A percentile compares a stretch with the other conserved stretches of the same genome.
Conservation (phyloP, 2,888 invertebrate species). For the Rhagium mordax region DNA sequence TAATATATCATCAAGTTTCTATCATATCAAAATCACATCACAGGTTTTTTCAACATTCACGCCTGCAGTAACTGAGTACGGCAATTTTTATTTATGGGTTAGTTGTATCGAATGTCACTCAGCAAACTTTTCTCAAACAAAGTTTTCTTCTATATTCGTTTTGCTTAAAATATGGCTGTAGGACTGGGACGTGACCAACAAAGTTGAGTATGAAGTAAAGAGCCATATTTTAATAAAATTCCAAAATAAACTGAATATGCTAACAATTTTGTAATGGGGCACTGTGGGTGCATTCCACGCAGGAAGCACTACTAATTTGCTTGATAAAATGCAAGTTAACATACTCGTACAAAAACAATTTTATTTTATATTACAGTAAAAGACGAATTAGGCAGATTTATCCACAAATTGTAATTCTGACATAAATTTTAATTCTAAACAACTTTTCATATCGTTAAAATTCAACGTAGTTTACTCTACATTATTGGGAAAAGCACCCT, state of each 20-base stretch:
- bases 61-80: neutral
- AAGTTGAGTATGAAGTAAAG: neutral
- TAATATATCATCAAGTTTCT: neutral
- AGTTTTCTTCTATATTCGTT: neutral
- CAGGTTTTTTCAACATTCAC: neutral
- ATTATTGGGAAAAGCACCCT: too few relatives aligned
- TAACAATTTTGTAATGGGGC: too few relatives aligned
- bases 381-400: too few relatives aligned
- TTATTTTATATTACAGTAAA: too few relatives aligned
- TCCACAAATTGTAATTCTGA: too few relatives aligned
- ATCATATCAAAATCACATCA: neutral
- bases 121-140: constrained; percentile 15
- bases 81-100: neutral
- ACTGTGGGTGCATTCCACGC: too few relatives aligned
- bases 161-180: neutral
- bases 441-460: too few relatives aligned
- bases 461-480: too few relatives aligned
- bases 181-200: neutral
- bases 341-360: too few relatives aligned
- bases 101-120: constrained; percentile 8
- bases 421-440: too few relatives aligned
- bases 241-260: neutral
- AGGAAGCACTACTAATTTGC: too few relatives aligned
- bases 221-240: neutral
- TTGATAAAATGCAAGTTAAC: too few relatives aligned